Evolutionary conservation across 1,140 invertebrate genomes (phyloP).

Genomic region (Holcopasites calliopsidis): DNA sequence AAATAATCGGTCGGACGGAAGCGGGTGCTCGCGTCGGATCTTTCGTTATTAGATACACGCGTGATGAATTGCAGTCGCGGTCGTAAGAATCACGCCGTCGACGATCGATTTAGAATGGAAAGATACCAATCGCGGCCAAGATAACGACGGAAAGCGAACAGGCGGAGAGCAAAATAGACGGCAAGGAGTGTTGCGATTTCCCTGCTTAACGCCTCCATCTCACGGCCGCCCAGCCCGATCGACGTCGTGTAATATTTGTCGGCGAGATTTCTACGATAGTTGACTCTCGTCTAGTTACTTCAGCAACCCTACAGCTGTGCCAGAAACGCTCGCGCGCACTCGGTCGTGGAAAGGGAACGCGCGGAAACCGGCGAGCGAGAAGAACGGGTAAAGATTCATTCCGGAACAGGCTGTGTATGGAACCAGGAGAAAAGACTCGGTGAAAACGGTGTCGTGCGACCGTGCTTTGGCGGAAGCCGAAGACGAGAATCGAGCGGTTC

Average conservation of each 20-base stretch:
- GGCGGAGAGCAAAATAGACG: constrained; percentile 8
- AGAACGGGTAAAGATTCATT: neutral
- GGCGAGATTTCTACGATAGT: constrained; percentile 38
- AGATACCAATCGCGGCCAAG: neutral
- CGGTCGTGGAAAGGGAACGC: neutral
- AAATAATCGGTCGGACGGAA: constrained; percentile 3
- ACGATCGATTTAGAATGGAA: neutral
- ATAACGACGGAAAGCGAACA: neutral
- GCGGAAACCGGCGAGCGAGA: neutral
- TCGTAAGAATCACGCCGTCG: neutral
- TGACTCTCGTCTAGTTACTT: constrained; percentile 31
- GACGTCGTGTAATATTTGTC: constrained; percentile 39
- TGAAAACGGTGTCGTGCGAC: neutral
- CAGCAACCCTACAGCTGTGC: constrained; percentile 36
- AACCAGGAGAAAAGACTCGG: neutral
- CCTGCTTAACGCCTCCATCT: constrained; percentile 24
- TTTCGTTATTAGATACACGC: constrained; percentile 8
- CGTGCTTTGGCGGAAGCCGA: neutral
- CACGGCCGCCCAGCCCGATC: constrained; percentile 25
- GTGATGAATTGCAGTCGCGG: too few species aligned
- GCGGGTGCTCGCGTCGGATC: neutral
- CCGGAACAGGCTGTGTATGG: neutral
- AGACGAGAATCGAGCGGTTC: too few species aligned
- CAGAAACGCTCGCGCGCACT: constrained; percentile 7
- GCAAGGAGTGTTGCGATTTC: neutral